A percentile compares a stretch with the other conserved stretches of the same genome.
These are phyloP conservation scores for Pachymerium ferrugineum DNA, from an alignment of 2,888 invertebrate genomes.

Conservation along the genomic window DNA sequence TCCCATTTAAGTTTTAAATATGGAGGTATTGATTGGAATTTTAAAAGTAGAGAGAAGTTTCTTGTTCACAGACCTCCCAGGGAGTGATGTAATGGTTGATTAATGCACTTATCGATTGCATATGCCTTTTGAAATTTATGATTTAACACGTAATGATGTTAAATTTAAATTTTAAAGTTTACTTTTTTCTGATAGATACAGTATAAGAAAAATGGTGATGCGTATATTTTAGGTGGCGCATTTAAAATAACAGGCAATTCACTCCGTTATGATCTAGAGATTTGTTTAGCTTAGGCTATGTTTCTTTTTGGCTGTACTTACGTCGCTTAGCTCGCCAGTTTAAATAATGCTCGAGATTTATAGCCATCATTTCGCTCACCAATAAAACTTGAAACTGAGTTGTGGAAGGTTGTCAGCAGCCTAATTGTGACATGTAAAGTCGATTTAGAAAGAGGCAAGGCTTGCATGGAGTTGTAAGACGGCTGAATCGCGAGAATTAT, in stretches of 20 bases:
- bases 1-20: not conserved
- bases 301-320: too few species aligned
- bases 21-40: not conserved
- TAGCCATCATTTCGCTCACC: not conserved
- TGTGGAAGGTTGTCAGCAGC: not conserved
- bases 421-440: not conserved
- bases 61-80: not conserved
- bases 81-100: not conserved
- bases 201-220: not conserved
- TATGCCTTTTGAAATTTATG: not conserved
- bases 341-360: not conserved
- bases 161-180: not conserved
- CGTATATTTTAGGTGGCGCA: not conserved
- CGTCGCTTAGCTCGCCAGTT: not conserved
- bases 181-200: not conserved
- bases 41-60: not conserved
- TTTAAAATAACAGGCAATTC: not conserved
- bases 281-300: not conserved
- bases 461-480: too few species aligned
- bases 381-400: conserved; percentile 2
- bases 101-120: not conserved
- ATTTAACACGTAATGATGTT: not conserved
- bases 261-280: not conserved
- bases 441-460: too few species aligned
- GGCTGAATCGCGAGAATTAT: too few species aligned